phyloP scores from a whole-genome alignment of 2,797 vertebrate species.

The Chlorospingus semifuscus region DNA sequence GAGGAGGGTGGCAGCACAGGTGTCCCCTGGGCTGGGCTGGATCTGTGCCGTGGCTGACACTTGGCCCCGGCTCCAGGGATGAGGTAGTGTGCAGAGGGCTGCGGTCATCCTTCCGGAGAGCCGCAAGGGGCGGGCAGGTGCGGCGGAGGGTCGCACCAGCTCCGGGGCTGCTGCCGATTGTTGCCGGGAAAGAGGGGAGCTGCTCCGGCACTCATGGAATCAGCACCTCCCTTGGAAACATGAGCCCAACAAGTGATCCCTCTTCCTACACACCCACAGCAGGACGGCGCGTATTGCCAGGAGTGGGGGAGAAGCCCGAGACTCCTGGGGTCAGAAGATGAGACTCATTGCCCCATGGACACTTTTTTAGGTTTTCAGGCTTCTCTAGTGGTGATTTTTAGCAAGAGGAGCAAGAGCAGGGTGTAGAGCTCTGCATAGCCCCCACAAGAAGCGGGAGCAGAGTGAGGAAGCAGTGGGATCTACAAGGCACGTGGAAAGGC shows the following conservation, averaged over 20 bases:
- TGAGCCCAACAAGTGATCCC: neutral
- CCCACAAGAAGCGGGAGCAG: fast-evolving
- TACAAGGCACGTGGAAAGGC: fast-evolving
- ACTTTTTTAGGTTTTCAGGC: neutral
- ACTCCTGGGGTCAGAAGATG: neutral
- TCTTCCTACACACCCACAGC: fast-evolving
- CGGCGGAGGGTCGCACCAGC: neutral
- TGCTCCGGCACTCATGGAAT: fast-evolving
- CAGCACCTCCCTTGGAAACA: fast-evolving
- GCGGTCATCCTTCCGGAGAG: neutral
- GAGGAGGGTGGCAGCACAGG: neutral
- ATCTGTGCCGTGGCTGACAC: neutral
- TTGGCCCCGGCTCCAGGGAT: conserved; percentile 1
- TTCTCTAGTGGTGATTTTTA: neutral
- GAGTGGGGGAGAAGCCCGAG: neutral
- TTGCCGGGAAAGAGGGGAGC: neutral
- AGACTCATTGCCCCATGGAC: neutral
- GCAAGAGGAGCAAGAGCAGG: neutral
- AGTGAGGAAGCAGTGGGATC: neutral
- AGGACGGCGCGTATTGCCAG: neutral
- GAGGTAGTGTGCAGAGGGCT: conserved; percentile 25
- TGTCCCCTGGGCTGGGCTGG: neutral
- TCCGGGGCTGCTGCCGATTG: neutral
- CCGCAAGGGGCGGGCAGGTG: neutral
- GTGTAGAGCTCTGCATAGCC: neutral